A percentile compares a stretch with the other conserved stretches of the same genome.
Conservation (phyloP, 2,113 vertebrate genomes). For the Pelodiscus sinensis region DNA sequence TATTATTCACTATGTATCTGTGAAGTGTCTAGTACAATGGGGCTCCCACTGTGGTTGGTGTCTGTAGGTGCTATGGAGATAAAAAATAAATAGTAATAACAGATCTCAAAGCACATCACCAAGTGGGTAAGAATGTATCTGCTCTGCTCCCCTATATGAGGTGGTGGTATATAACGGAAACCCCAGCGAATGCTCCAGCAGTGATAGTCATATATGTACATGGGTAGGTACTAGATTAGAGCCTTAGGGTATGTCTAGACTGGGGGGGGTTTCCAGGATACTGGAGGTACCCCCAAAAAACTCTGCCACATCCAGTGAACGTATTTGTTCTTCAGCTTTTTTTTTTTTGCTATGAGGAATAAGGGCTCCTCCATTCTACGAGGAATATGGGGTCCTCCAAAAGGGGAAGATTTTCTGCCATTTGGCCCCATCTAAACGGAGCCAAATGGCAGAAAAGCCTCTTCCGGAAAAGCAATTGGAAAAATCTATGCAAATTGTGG, state of each 20-base stretch:
- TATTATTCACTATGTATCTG: accelerated
- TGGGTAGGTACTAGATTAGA: neutral
- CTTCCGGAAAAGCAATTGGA: no score
- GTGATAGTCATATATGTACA: neutral
- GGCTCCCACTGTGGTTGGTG: accelerated
- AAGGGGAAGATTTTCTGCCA: no score
- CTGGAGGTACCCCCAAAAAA: no score
- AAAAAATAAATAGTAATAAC: neutral
- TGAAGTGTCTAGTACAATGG: neutral
- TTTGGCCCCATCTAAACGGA: no score
- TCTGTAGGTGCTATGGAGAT: neutral
- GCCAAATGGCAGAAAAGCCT: no score
- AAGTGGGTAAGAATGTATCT: neutral
- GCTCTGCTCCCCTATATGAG: neutral
- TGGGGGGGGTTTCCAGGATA: no score
- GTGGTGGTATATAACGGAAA: accelerated
- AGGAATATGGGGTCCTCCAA: no score
- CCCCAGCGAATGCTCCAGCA: accelerated
- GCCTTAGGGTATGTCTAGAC: accelerated
- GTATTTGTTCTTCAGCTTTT: no score
- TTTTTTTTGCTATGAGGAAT: no score
- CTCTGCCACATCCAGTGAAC: no score
- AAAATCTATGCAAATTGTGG: no score
- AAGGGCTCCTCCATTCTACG: no score
- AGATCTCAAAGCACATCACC: neutral